Evolutionary conservation across 1,140 invertebrate species (phyloP).

Genomic region (Eurosta solidaginis): DNA sequence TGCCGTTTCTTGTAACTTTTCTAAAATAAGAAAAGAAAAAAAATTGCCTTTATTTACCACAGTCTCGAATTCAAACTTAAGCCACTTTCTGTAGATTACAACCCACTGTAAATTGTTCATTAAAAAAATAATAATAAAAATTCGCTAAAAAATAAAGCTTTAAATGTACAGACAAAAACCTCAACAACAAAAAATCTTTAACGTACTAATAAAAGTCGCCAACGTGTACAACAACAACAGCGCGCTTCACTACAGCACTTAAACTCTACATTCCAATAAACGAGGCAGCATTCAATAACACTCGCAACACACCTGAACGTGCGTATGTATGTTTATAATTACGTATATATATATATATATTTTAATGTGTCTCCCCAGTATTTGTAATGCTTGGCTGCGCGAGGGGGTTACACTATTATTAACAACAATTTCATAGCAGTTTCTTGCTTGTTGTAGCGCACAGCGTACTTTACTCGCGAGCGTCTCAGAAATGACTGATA

Average conservation of each 20-base stretch:
- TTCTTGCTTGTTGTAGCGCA: constrained; percentile 2
- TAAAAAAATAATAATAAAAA: not conserved
- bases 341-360: too few relatives aligned
- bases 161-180: not conserved
- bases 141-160: not conserved
- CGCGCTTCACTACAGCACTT: not conserved
- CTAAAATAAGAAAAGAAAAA: too few relatives aligned
- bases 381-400: too few relatives aligned
- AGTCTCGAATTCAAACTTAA: too few relatives aligned
- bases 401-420: not conserved
- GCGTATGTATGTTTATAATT: too few relatives aligned
- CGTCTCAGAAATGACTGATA: constrained; percentile 12
- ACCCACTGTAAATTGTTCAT: not conserved
- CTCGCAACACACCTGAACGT: not conserved
- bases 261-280: not conserved
- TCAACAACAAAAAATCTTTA: not conserved
- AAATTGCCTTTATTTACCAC: too few relatives aligned
- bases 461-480: constrained; percentile 17
- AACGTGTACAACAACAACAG: not conserved
- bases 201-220: too few relatives aligned
- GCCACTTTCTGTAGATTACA: too few relatives aligned
- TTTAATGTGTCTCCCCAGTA: too few relatives aligned
- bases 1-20: too few relatives aligned
- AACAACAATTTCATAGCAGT: not conserved
- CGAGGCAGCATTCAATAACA: not conserved